A percentile compares a stretch with the other conserved stretches of the same genome.
phyloP scores from a whole-genome alignment of 2,888 invertebrate genomes.

The Platycheirus albimanus region DNA sequence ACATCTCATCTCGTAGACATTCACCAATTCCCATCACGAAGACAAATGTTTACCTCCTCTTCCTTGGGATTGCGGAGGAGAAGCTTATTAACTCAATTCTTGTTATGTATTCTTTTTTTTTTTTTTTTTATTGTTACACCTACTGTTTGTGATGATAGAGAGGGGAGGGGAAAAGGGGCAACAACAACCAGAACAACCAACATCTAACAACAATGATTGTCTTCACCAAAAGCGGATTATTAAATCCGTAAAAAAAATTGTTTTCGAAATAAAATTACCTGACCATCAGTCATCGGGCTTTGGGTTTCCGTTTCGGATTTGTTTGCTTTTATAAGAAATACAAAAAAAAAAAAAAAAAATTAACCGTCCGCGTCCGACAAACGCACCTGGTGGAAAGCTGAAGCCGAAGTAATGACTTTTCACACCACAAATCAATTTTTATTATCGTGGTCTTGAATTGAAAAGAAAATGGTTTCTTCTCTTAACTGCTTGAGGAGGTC shows the following conservation, averaged over 20 bases:
- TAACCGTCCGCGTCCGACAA: background rate
- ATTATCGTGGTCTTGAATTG: conserved; percentile 30
- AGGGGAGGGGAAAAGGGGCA: too few species aligned
- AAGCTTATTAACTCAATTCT: conserved; percentile 36
- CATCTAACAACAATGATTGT: background rate
- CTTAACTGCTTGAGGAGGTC: too few species aligned
- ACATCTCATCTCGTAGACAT: conserved; percentile 18
- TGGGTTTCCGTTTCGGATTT: conserved; percentile 37
- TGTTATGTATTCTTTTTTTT: background rate
- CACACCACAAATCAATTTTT: conserved; percentile 58
- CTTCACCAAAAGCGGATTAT: conserved; percentile 23
- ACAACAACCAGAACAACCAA: background rate
- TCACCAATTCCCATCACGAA: conserved; percentile 19
- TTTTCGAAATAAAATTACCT: conserved; percentile 40
- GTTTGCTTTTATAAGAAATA: conserved; percentile 4
- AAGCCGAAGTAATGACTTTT: conserved; percentile 46
- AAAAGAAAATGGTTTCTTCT: conserved; percentile 16
- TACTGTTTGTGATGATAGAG: conserved; percentile 16
- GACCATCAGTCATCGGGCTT: conserved; percentile 21
- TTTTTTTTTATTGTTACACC: conserved; percentile 29
- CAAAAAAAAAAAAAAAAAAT: too few species aligned
- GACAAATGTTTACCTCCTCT: conserved; percentile 11
- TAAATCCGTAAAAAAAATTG: background rate
- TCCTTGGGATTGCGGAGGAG: conserved; percentile 3
- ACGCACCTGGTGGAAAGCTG: conserved; percentile 13